These are phyloP conservation scores for Aethina tumida DNA, from an alignment of 1,140 invertebrate genomes.

Conservation along the genomic window DNA sequence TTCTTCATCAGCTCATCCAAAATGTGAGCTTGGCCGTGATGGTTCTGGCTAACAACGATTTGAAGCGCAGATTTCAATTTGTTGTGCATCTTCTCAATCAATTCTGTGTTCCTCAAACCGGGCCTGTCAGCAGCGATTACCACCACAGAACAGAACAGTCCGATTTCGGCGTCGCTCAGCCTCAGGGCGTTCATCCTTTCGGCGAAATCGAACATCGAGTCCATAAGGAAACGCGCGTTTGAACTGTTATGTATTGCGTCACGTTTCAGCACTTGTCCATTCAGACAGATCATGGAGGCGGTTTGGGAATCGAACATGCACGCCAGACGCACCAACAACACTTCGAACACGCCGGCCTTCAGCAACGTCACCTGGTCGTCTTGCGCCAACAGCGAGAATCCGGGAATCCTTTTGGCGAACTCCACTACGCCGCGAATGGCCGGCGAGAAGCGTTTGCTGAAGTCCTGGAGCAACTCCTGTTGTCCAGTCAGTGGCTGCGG, in stretches of 20 bases:
- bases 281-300: slow-evolving; percentile 85
- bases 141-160: slow-evolving; percentile 89
- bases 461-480: slow-evolving; percentile 74
- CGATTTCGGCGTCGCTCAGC: slow-evolving; percentile 85
- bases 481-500: slow-evolving; percentile 69
- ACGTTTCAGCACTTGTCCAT: slow-evolving; percentile 81
- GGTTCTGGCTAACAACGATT: slow-evolving; percentile 77
- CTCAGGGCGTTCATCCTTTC: slow-evolving; percentile 84
- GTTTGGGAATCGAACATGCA: slow-evolving; percentile 89
- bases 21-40: slow-evolving; percentile 68
- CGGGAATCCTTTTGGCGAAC: slow-evolving; percentile 94
- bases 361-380: slow-evolving; percentile 95
- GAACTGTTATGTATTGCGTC: slow-evolving; percentile 83
- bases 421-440: slow-evolving; percentile 95
- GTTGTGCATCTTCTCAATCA: slow-evolving; percentile 86
- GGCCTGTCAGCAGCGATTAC: slow-evolving; percentile 90
- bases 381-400: slow-evolving; percentile 87
- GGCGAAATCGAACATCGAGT: slow-evolving; percentile 96
- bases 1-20: slow-evolving; percentile 84
- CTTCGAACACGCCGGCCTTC: slow-evolving; percentile 92
- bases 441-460: slow-evolving; percentile 87
- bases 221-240: slow-evolving; percentile 88
- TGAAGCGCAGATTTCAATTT: slow-evolving; percentile 78
- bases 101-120: slow-evolving; percentile 80
- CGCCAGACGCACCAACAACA: slow-evolving; percentile 81